Evolutionary conservation across 2,113 vertebrate species (phyloP).

Genomic region (Triplophysa tibetana): DNA sequence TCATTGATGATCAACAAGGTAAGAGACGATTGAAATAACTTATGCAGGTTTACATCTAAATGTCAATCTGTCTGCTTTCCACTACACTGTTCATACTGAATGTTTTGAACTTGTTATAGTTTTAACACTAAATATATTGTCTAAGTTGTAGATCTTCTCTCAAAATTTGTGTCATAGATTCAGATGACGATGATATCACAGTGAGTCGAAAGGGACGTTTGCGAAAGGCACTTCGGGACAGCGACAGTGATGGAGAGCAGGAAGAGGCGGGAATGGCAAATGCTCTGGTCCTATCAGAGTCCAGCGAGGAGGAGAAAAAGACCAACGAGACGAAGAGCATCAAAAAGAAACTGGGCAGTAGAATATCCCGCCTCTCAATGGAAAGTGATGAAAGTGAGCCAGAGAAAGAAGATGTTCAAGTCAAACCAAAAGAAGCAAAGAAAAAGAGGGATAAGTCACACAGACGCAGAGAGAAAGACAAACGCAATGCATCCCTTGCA

Average conservation of each 20-base stretch:
- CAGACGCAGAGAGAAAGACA: conserved; percentile 50
- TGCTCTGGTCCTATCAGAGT: conserved; percentile 46
- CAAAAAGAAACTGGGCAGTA: conserved; percentile 12
- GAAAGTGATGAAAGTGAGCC: conserved; percentile 46
- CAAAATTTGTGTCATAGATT: conserved; percentile 70
- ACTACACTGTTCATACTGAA: too few species aligned
- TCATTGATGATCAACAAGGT: conserved; percentile 47
- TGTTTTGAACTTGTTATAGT: background rate
- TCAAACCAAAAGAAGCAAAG: conserved; percentile 58
- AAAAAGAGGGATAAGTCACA: conserved; percentile 66
- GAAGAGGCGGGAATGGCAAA: conserved; percentile 50
- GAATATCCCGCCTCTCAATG: conserved; percentile 27
- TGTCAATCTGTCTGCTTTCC: too few species aligned
- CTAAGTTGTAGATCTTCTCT: background rate
- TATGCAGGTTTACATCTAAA: background rate
- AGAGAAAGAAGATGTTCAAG: conserved; percentile 46
- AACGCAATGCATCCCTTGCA: conserved; percentile 46
- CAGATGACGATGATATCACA: conserved; percentile 79
- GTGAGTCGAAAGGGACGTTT: conserved; percentile 76
- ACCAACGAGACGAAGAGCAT: conserved; percentile 57
- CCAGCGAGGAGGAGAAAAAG: conserved; percentile 62
- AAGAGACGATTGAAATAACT: background rate
- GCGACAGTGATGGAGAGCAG: conserved; percentile 77
- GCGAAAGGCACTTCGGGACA: conserved; percentile 83
- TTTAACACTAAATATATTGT: background rate